Evolutionary conservation across 2,888 invertebrate genomes (phyloP), one percentile per base, ranked within the genome.

Genomic region (Rugalucina vietnamica): DNA sequence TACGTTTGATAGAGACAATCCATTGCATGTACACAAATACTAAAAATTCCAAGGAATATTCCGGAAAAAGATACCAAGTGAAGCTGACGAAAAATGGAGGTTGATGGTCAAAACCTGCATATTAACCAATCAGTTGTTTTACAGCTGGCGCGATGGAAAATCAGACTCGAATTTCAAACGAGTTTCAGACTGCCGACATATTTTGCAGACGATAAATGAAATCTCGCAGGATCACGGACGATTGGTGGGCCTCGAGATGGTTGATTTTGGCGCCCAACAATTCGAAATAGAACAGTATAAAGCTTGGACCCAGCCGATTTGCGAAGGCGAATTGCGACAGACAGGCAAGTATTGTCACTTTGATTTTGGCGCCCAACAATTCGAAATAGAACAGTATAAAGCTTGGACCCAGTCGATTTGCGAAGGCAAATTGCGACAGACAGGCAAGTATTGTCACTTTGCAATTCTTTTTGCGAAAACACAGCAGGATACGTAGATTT

Each of bases 61-160:
- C 76, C 88, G 90, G 39, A 86, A 88, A 24, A 80, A 88, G 37
- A 88, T 89, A 8, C 78, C 85, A n/a, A 85, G 82, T 27, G 89
- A 89, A 29, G 72, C 39, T 14, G 76, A 79, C 8, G 89, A 91
- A 65, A 80, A 85, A 43, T 93, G 91, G 91, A 83, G 89, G 70
- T 76, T 94, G 43, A 83, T 86, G 5, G 88, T 93, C 34, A 92
- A 92, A 54, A 94, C 93, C 76, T 91, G 92, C 0, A 71, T 81
- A 21, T 34, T 89, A 8, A 39, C 82, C 1, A 84, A 82, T 34
- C 79, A 86, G 79, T 85, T 82, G 86, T 85, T 83, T 36, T 34
- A 60, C 49, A 37, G 76, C 36, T 86, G 81, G 81, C 49, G 34
- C 32, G 76, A 83, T 12, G 79, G 57, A n/a, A 72, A 65, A 0